phyloP scores from a whole-genome alignment of 1,140 invertebrate genomes.

The Drosophila repletoides region DNA sequence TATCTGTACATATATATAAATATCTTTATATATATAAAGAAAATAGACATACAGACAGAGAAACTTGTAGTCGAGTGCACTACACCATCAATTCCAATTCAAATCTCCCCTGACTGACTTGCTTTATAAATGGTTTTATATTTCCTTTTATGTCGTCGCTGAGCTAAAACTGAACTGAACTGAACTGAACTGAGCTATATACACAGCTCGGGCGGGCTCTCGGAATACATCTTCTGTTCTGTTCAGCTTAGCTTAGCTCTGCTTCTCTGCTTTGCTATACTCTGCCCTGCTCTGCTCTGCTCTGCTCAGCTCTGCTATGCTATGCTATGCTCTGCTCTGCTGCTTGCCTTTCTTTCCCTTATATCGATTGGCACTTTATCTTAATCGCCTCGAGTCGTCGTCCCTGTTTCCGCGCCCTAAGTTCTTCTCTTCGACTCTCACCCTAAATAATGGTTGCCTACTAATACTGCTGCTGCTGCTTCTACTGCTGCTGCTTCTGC shows the following conservation, averaged over 20 bases:
- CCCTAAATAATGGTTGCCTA: constrained; percentile 35
- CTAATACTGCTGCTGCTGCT: neutral
- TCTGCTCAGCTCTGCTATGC: constrained; percentile 1
- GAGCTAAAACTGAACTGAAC: no score
- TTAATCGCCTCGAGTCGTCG: constrained; percentile 75
- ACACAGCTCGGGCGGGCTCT: constrained; percentile 24
- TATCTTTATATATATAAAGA: constrained; percentile 17
- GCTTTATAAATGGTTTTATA: constrained; percentile 81
- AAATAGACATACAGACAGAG: constrained; percentile 7
- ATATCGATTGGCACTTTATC: constrained; percentile 81
- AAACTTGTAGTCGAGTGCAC: constrained; percentile 60
- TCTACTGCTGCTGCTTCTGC: constrained; percentile 6
- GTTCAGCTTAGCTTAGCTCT: constrained; percentile 6
- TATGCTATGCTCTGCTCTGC: neutral
- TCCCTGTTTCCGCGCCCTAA: constrained; percentile 55
- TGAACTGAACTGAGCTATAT: no score
- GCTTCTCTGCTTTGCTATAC: neutral
- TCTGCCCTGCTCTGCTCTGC: constrained; percentile 4
- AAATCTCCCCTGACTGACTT: constrained; percentile 80
- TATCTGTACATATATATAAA: constrained; percentile 18
- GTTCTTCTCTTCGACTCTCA: constrained; percentile 21
- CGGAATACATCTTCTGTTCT: constrained; percentile 27
- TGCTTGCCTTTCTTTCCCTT: constrained; percentile 71
- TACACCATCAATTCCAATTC: constrained; percentile 80
- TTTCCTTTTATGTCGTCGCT: constrained; percentile 76